A percentile compares a stretch with the other conserved stretches of the same genome.
These are phyloP conservation scores for Bombus sibiricus DNA, from an alignment of 1,140 invertebrate species.

Conservation along the genomic window DNA sequence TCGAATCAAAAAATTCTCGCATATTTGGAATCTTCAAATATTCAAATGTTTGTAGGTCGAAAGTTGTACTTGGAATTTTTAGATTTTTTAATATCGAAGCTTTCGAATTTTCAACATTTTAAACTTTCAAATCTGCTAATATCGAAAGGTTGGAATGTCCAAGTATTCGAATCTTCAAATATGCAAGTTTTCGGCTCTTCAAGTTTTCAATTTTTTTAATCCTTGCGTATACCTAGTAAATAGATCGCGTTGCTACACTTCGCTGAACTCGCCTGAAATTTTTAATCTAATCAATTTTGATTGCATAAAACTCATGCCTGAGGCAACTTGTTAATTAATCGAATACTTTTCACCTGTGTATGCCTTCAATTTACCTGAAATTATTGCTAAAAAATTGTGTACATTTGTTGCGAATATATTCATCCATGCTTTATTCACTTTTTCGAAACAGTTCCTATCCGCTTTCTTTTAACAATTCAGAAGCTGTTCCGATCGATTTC, in stretches of 20 bases:
- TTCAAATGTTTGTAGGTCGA: neutral
- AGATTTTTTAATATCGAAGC: no score
- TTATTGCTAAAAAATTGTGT: neutral
- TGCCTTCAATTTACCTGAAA: neutral
- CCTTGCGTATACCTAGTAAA: no score
- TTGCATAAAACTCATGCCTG: neutral
- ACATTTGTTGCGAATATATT: neutral
- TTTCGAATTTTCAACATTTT: neutral
- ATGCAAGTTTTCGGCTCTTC: no score
- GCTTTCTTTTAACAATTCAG: neutral
- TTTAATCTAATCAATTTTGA: neutral
- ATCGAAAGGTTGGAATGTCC: no score
- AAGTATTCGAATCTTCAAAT: no score
- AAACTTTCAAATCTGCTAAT: neutral
- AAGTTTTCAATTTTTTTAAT: no score
- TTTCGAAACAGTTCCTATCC: neutral
- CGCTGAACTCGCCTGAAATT: neutral
- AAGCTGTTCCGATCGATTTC: neutral
- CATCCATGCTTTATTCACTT: neutral
- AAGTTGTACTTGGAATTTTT: neutral
- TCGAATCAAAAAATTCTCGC: no score
- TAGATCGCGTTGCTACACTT: neutral
- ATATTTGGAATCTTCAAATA: neutral
- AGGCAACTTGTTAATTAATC: neutral
- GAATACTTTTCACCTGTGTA: neutral